A percentile compares a stretch with the other conserved stretches of the same genome.
phyloP scores from a whole-genome alignment of 2,888 invertebrate genomes.

The Melipona bicolor region DNA sequence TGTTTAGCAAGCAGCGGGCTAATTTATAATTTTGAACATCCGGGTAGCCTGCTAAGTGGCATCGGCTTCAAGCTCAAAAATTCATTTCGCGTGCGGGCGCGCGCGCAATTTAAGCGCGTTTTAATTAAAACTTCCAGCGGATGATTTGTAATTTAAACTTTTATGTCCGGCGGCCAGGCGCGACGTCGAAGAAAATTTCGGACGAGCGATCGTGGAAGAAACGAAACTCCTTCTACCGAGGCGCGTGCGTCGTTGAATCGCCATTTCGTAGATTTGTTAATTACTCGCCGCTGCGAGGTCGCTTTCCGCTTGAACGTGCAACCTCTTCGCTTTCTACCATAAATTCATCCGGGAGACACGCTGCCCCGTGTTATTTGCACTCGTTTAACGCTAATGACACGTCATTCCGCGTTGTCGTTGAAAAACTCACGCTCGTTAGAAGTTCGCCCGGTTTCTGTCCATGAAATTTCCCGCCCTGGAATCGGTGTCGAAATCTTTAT shows the following conservation, averaged over 20 bases:
- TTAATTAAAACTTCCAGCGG: conserved; percentile 42
- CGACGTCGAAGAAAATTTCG: conserved; percentile 1
- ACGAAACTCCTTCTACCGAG: neutral
- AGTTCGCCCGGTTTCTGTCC: conserved; percentile 4
- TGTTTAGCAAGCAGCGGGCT: conserved; percentile 4
- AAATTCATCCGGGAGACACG: conserved; percentile 19
- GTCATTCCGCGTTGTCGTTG: conserved; percentile 45
- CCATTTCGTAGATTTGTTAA: conserved; percentile 39
- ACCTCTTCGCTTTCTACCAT: conserved; percentile 11
- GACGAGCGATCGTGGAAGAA: neutral
- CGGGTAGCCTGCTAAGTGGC: no score
- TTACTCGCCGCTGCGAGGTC: conserved; percentile 9
- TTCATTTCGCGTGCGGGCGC: conserved; percentile 13
- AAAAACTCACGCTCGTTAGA: conserved; percentile 48
- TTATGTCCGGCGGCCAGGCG: neutral
- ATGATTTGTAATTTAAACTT: conserved; percentile 40
- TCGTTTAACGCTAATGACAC: conserved; percentile 53
- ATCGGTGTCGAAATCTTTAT: neutral
- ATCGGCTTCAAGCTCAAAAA: conserved; percentile 7
- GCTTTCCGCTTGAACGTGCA: conserved; percentile 1
- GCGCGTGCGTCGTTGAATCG: neutral
- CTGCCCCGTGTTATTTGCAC: conserved; percentile 28
- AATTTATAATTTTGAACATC: conserved; percentile 19
- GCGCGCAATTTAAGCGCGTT: conserved; percentile 34
- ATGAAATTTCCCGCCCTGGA: neutral